Percentiles rank a stretch among this genome's conserved stretches.
Evolutionary conservation across 2,797 vertebrate genomes (phyloP).

Genomic region (Pteropus rufus): DNA sequence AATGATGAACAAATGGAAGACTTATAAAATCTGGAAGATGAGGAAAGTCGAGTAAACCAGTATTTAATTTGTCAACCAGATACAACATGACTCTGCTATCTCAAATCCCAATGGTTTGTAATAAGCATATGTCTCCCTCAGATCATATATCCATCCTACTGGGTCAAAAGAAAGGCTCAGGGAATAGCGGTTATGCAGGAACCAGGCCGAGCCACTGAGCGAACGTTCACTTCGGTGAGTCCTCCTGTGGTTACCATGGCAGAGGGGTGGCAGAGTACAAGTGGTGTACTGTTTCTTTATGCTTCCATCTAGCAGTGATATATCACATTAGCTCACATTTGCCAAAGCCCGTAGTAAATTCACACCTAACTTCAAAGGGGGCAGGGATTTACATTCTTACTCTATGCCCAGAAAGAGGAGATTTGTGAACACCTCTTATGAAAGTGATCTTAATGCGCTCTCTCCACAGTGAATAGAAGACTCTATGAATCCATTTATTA

Average conservation of each 20-base stretch:
- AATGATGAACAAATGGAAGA: not conserved
- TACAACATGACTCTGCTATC: not conserved
- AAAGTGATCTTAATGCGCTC: not conserved
- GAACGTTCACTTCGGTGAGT: not conserved
- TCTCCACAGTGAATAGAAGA: not conserved
- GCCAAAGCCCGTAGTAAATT: not conserved
- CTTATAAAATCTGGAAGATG: not conserved
- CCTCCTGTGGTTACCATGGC: fast-evolving
- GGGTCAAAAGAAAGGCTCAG: not conserved
- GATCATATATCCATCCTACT: not conserved
- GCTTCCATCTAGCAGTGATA: not conserved
- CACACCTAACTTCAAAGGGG: not conserved
- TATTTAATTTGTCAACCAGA: not conserved
- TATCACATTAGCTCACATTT: not conserved
- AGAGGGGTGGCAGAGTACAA: no score
- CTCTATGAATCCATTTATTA: constrained; percentile 8
- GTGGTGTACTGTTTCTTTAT: not conserved
- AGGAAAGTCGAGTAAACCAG: not conserved
- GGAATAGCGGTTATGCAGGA: not conserved
- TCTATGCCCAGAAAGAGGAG: not conserved
- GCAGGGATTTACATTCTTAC: not conserved
- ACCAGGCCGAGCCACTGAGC: not conserved
- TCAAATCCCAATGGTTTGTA: not conserved
- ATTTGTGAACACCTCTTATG: not conserved
- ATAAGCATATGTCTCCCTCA: not conserved